A percentile compares a stretch with the other conserved stretches of the same genome.
phyloP scores from a whole-genome alignment of 2,888 invertebrate species.

The Acleris literana region DNA sequence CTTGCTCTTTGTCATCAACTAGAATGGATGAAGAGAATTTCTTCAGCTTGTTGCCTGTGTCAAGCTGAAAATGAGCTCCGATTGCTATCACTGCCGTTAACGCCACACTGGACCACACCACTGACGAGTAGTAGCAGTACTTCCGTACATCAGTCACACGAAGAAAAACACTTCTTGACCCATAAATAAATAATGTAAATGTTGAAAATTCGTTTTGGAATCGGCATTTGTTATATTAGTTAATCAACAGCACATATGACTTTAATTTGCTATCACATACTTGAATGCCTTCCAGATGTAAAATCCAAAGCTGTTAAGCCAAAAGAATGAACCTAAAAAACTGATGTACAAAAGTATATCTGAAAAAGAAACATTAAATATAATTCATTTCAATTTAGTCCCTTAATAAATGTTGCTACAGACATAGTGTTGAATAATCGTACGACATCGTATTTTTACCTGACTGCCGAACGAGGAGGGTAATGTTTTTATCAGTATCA shows the following conservation, averaged over 20 bases:
- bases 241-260: too few species aligned
- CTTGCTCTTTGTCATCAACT: slow-evolving; percentile 85
- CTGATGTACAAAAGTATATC: slow-evolving; percentile 91
- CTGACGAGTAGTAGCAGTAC: slow-evolving; percentile 93
- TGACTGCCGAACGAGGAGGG: too few species aligned
- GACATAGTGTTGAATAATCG: not conserved
- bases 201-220: not conserved
- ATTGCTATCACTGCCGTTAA: slow-evolving; percentile 89
- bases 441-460: too few species aligned
- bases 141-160: slow-evolving; percentile 93
- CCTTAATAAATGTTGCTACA: not conserved
- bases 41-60: slow-evolving; percentile 83
- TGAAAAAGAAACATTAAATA: slow-evolving; percentile 64
- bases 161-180: slow-evolving; percentile 92
- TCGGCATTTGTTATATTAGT: too few species aligned
- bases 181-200: slow-evolving; percentile 56
- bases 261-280: slow-evolving; percentile 66
- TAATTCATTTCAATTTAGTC: too few species aligned
- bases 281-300: slow-evolving; percentile 95
- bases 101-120: slow-evolving; percentile 90
- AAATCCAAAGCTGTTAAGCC: slow-evolving; percentile 93
- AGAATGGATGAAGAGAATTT: slow-evolving; percentile 76
- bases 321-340: slow-evolving; percentile 91
- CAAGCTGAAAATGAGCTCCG: slow-evolving; percentile 91
- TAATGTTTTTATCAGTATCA: too few species aligned